phyloP scores from a whole-genome alignment of 1,140 invertebrate species.

The Trypoxylus dichotomus region DNA sequence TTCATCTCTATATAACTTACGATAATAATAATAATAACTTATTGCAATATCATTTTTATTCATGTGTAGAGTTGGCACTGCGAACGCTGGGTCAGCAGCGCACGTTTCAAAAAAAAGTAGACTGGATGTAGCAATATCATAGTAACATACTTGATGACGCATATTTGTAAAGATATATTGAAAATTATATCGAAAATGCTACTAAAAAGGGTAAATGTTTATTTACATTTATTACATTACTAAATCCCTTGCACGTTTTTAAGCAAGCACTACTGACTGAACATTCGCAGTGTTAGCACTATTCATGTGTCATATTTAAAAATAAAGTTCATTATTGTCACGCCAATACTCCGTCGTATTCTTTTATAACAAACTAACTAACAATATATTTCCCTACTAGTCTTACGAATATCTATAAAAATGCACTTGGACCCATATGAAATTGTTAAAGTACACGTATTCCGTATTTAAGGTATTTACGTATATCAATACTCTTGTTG shows the following conservation, averaged over 20 bases:
- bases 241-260: too few relatives aligned
- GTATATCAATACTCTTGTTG: neutral
- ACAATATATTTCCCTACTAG: conserved; percentile 17
- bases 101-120: too few relatives aligned
- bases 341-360: neutral
- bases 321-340: neutral
- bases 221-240: too few relatives aligned
- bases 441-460: neutral
- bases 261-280: too few relatives aligned
- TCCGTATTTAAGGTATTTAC: neutral
- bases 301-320: neutral
- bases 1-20: neutral
- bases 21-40: neutral
- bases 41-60: neutral
- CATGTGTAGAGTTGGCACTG: too few relatives aligned
- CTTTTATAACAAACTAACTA: neutral
- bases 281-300: too few relatives aligned
- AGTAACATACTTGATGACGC: too few relatives aligned
- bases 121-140: too few relatives aligned
- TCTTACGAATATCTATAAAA: conserved; percentile 19
- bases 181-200: too few relatives aligned
- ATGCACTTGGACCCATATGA: conserved; percentile 15
- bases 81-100: too few relatives aligned
- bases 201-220: too few relatives aligned
- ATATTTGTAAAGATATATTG: too few relatives aligned